Evolutionary conservation across 2,888 invertebrate species (phyloP).

Genomic region (Hyposoter dolosus): DNA sequence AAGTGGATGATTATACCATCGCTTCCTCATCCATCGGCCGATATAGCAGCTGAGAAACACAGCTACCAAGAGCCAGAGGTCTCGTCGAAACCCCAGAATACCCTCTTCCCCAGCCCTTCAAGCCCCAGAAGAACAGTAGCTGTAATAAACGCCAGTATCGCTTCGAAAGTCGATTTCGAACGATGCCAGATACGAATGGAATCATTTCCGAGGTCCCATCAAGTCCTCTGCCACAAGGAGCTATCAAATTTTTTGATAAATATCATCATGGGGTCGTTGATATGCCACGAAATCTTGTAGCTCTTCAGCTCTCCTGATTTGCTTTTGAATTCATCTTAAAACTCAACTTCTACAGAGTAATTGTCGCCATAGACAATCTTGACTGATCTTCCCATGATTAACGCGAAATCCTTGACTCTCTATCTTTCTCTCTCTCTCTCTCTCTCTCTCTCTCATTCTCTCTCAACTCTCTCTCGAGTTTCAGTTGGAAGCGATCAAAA

Average conservation of each 20-base stretch:
- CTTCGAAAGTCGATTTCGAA: constrained; percentile 35
- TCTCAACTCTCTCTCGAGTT: too few relatives aligned
- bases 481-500: too few relatives aligned
- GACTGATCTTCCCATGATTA: background rate
- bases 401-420: background rate
- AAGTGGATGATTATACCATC: constrained; percentile 70
- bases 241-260: constrained; percentile 21
- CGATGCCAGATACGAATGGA: background rate
- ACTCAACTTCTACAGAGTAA: background rate
- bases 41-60: constrained; percentile 33
- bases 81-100: constrained; percentile 23
- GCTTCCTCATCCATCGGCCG: constrained; percentile 61
- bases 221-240: constrained; percentile 15
- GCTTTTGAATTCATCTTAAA: background rate
- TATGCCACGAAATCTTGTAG: background rate
- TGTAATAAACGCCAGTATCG: constrained; percentile 12
- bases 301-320: background rate
- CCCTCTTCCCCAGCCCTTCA: constrained; percentile 10
- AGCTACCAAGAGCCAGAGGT: constrained; percentile 22
- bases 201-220: constrained; percentile 8
- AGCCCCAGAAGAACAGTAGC: constrained; percentile 20
- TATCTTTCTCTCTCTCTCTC: too few relatives aligned
- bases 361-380: background rate
- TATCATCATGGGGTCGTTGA: background rate
- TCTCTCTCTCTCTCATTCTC: too few relatives aligned